Conservation (phyloP, 2,113 vertebrate genomes). For the Trichomycterus rosablanca region DNA sequence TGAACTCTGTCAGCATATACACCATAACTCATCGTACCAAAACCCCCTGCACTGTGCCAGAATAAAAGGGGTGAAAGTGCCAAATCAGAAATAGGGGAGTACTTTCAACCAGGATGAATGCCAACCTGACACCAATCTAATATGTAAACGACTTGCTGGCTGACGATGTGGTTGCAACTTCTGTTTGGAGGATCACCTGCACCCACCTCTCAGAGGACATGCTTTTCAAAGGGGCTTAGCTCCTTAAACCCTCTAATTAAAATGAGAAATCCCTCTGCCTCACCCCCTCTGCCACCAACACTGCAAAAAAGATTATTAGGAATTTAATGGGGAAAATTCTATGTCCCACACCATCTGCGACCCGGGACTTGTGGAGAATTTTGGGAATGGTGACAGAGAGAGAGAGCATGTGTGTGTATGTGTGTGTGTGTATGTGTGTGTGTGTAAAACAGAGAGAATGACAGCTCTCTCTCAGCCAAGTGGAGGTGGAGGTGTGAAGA, state of each 20-base stretch:
- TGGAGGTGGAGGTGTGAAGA: constrained; percentile 37
- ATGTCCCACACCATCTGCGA: constrained; percentile 89
- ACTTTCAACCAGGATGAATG: constrained; percentile 61
- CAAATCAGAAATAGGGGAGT: constrained; percentile 47
- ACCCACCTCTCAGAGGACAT: constrained; percentile 81
- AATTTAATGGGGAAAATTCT: constrained; percentile 91
- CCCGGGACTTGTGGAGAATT: constrained; percentile 80
- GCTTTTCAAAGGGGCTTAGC: constrained; percentile 87
- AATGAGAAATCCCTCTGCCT: constrained; percentile 85
- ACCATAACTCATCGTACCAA: constrained; percentile 16
- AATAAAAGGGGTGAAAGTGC: constrained; percentile 14
- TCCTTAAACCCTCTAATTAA: constrained; percentile 96
- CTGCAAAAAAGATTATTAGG: constrained; percentile 84
- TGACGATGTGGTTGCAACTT: constrained; percentile 63
- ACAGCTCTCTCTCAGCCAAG: constrained; percentile 39
- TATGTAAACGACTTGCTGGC: constrained; percentile 82
- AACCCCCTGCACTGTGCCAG: constrained; percentile 34
- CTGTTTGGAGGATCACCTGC: constrained; percentile 76
- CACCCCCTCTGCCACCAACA: constrained; percentile 67
- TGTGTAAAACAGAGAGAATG: constrained; percentile 18
- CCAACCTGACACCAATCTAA: constrained; percentile 78
- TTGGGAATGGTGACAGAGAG: constrained; percentile 74
- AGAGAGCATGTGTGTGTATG: neutral
- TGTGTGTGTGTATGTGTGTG: neutral
- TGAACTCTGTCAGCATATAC: constrained; percentile 32